These are phyloP conservation scores for Trichogramma dendrolimi DNA, from an alignment of 2,888 invertebrate species.

Conservation along the genomic window DNA sequence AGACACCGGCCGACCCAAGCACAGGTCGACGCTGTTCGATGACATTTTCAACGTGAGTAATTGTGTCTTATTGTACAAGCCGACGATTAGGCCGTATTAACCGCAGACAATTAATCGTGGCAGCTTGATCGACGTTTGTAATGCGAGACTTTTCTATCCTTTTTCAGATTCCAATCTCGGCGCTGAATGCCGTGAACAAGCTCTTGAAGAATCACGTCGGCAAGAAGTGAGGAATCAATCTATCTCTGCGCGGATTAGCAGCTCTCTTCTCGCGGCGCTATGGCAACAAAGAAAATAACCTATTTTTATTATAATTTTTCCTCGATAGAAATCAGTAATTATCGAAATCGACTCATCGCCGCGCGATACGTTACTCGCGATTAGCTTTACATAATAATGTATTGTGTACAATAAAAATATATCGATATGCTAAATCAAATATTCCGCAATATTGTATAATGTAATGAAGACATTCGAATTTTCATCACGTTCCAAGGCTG, in stretches of 20 bases:
- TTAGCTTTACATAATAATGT: too few relatives aligned
- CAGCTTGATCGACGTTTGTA: too few relatives aligned
- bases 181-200: slow-evolving; percentile 63
- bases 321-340: too few relatives aligned
- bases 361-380: too few relatives aligned
- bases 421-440: slow-evolving; percentile 1
- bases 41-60: slow-evolving; percentile 64
- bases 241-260: slow-evolving; percentile 2
- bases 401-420: too few relatives aligned
- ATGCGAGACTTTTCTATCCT: slow-evolving; percentile 12
- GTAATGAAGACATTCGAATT: too few relatives aligned
- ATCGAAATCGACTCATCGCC: too few relatives aligned
- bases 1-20: background rate
- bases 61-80: too few relatives aligned
- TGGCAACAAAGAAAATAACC: slow-evolving; percentile 9
- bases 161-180: slow-evolving; percentile 65
- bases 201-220: slow-evolving; percentile 58
- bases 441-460: slow-evolving; percentile 17
- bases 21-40: slow-evolving; percentile 51
- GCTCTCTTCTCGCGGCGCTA: background rate
- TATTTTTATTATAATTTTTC: slow-evolving; percentile 16
- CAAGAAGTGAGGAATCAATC: slow-evolving; percentile 3
- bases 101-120: too few relatives aligned
- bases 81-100: too few relatives aligned
- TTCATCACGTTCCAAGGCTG: too few relatives aligned